These are phyloP conservation scores for Epinotia bilunana DNA, from an alignment of 2,888 invertebrate genomes.

Conservation along the genomic window DNA sequence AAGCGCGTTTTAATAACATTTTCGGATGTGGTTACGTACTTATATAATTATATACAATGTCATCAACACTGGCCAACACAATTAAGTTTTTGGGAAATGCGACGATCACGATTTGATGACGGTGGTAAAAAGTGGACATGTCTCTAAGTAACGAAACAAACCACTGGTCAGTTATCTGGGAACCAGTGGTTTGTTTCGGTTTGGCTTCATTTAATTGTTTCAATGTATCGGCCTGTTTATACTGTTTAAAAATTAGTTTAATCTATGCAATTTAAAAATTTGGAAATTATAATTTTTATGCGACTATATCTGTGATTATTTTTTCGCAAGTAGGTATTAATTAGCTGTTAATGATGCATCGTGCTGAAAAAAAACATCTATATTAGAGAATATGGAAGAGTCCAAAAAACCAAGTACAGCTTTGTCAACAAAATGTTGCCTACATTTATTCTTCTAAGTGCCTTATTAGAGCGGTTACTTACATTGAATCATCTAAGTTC, in stretches of 20 bases:
- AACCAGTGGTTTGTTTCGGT: constrained; percentile 14
- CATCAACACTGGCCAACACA: constrained; percentile 80
- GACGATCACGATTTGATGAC: constrained; percentile 82
- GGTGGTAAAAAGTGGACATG: constrained; percentile 67
- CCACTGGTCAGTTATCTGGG: too few relatives aligned
- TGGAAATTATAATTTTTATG: background rate
- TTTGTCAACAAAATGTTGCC: too few relatives aligned
- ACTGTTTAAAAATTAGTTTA: background rate
- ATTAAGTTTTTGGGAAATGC: constrained; percentile 78
- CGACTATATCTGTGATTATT: background rate
- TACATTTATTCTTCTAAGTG: too few relatives aligned
- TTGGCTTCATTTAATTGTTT: background rate
- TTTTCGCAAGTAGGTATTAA: background rate
- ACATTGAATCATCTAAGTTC: background rate
- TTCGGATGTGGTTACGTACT: constrained; percentile 67
- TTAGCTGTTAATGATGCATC: background rate
- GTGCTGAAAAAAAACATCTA: too few relatives aligned
- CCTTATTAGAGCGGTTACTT: too few relatives aligned
- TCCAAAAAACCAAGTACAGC: too few relatives aligned
- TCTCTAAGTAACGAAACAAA: constrained; percentile 23
- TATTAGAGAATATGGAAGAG: too few relatives aligned
- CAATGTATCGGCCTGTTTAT: background rate
- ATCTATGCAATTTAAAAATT: background rate
- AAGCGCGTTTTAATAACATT: constrained; percentile 83
- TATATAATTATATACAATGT: constrained; percentile 81